These are phyloP conservation scores for Mormyrus iriodes DNA, from an alignment of 2,113 vertebrate species.

Conservation along the genomic window DNA sequence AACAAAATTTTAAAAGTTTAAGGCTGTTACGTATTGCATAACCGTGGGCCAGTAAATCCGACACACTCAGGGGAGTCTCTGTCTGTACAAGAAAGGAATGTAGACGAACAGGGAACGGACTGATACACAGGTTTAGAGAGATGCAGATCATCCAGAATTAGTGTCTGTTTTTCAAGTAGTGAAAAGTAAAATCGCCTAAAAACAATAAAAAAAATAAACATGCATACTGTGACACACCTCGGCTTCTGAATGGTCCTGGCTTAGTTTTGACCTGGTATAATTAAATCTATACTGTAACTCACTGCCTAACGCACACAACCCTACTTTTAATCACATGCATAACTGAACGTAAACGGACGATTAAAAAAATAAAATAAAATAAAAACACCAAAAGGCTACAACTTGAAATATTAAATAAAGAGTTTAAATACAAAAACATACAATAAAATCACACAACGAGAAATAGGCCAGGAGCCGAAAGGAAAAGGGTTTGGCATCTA, in stretches of 20 bases:
- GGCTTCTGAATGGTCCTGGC: neutral
- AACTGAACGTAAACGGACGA: slow-evolving; percentile 16
- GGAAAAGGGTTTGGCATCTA: neutral
- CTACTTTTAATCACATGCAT: slow-evolving; percentile 6
- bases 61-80: neutral
- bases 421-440: neutral
- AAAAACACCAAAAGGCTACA: slow-evolving; percentile 13
- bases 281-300: neutral
- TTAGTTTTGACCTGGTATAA: neutral
- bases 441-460: neutral
- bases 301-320: neutral
- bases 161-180: neutral
- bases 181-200: neutral
- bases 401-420: neutral
- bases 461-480: neutral
- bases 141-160: neutral
- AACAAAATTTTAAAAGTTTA: slow-evolving; percentile 8
- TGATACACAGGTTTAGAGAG: slow-evolving; percentile 27
- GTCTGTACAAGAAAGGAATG: slow-evolving; percentile 9
- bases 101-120: neutral
- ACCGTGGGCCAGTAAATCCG: neutral
- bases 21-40: slow-evolving; percentile 3
- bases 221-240: neutral
- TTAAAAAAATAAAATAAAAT: neutral
- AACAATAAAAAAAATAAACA: no score